Evolutionary conservation across 2,113 vertebrate species (phyloP).

Genomic region (Trogon surrucura): DNA sequence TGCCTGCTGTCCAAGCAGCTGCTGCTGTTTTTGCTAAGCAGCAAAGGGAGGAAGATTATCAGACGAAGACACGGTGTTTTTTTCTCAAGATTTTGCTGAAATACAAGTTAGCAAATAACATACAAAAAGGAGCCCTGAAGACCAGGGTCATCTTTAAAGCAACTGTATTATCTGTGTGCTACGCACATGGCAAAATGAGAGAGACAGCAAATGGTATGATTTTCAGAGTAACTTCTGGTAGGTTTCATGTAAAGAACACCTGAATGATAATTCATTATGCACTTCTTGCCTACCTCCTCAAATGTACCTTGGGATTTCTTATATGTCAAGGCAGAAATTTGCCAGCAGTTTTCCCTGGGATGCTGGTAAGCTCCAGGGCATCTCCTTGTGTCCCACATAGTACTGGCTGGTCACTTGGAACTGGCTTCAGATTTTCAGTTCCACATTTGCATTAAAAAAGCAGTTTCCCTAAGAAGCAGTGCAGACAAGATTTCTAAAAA

Average conservation of each 20-base stretch:
- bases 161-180: neutral
- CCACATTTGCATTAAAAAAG: conserved; percentile 51
- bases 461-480: neutral
- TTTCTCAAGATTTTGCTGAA: neutral
- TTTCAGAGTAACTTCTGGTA: neutral
- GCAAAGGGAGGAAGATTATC: conserved; percentile 5
- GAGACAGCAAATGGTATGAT: neutral
- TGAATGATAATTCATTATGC: neutral
- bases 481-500: neutral
- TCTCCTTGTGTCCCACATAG: neutral
- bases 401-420: conserved; percentile 35
- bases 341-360: neutral
- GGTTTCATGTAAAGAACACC: neutral
- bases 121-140: neutral
- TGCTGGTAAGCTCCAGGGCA: neutral
- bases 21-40: conserved; percentile 38
- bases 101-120: neutral
- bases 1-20: conserved; percentile 3
- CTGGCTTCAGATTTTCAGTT: conserved; percentile 10
- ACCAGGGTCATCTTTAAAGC: neutral
- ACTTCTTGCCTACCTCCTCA: neutral
- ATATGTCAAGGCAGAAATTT: neutral
- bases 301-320: neutral
- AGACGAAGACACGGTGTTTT: neutral
- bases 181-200: rapidly evolving